These are phyloP conservation scores for Actenoides lindsayi DNA, from an alignment of 2,113 vertebrate species.

Conservation along the genomic window DNA sequence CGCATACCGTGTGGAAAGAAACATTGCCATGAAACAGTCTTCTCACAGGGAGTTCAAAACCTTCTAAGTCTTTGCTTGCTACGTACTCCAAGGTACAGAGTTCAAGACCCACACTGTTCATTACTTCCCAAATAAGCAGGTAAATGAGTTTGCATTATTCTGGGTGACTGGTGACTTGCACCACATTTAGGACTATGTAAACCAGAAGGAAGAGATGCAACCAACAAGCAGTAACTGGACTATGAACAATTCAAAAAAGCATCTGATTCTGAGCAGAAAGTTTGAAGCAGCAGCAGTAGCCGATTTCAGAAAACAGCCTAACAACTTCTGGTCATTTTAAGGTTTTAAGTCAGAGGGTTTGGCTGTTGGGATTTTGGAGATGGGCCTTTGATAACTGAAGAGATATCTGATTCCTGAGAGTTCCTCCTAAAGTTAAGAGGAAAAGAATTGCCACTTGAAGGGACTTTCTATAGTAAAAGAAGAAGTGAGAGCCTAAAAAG, in stretches of 20 bases:
- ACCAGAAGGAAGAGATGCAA: not conserved
- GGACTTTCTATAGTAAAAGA: not conserved
- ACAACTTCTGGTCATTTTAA: not conserved
- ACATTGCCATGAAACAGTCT: rapidly evolving
- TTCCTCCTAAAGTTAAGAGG: not conserved
- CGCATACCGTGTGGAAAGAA: not conserved
- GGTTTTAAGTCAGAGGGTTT: not conserved
- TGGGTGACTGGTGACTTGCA: not conserved
- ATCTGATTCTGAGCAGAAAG: not conserved
- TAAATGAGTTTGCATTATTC: not conserved
- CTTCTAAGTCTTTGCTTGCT: not conserved
- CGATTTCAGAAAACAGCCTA: not conserved
- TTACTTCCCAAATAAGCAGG: not conserved
- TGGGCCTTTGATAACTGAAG: not conserved
- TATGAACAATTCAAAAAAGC: not conserved
- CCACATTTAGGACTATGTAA: not conserved
- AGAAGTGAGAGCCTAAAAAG: not conserved
- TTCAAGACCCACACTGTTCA: not conserved
- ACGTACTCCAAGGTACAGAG: not conserved
- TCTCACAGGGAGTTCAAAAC: not conserved
- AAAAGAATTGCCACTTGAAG: not conserved
- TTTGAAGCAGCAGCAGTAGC: not conserved
- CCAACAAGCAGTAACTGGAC: not conserved
- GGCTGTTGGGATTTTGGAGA: not conserved
- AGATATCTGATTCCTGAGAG: not conserved